phyloP scores from a whole-genome alignment of 2,797 vertebrate genomes.

The Enteromius mattozi region DNA sequence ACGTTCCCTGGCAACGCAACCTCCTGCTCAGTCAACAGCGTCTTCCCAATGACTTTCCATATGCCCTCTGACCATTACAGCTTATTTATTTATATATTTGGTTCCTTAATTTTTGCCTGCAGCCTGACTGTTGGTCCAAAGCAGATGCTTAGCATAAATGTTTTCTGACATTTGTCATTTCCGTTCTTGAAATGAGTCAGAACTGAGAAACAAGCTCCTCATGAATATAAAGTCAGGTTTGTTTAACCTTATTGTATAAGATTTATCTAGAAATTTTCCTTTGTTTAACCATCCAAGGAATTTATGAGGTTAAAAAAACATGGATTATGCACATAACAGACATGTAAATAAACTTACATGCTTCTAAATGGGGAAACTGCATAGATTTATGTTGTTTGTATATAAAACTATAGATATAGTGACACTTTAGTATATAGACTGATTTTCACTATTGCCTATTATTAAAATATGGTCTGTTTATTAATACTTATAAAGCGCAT shows the following conservation, averaged over 20 bases:
- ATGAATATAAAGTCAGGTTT: background rate
- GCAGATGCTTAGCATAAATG: slow-evolving; percentile 52
- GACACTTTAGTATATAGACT: no score
- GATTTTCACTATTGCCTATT: no score
- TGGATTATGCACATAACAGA: background rate
- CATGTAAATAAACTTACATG: background rate
- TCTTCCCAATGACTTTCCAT: slow-evolving; percentile 61
- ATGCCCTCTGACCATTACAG: slow-evolving; percentile 52
- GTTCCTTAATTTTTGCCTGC: slow-evolving; percentile 52
- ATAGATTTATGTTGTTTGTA: background rate
- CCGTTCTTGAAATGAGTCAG: slow-evolving; percentile 40
- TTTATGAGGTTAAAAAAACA: background rate
- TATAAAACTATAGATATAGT: no score
- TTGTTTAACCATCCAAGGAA: background rate
- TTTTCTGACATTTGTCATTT: slow-evolving; percentile 61
- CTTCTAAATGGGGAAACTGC: background rate
- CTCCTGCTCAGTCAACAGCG: slow-evolving; percentile 55
- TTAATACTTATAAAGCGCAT: no score
- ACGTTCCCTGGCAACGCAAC: slow-evolving; percentile 52
- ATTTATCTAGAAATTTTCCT: background rate
- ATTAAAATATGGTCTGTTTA: no score
- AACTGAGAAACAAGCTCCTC: slow-evolving; percentile 20
- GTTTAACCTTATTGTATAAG: background rate
- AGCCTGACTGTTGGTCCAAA: slow-evolving; percentile 51
- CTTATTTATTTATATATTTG: slow-evolving; percentile 60